These are phyloP conservation scores for Pseudomugil tenellus DNA, from an alignment of 2,797 vertebrate genomes.

Conservation along the genomic window DNA sequence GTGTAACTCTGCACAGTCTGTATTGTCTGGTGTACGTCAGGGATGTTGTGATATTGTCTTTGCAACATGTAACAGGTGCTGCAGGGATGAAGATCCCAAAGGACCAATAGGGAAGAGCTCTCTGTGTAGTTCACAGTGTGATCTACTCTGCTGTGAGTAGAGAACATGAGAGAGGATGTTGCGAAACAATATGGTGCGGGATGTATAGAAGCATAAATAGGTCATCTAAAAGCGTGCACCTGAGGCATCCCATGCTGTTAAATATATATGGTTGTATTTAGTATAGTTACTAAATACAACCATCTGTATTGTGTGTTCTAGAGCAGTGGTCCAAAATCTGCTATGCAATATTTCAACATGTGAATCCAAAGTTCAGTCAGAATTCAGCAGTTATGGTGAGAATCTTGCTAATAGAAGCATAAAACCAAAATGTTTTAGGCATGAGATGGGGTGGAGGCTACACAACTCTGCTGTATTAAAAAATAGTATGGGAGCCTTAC, in stretches of 20 bases:
- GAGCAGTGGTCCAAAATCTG: too few relatives aligned
- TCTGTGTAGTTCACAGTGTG: constrained; percentile 19
- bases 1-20: constrained; percentile 32
- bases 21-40: constrained; percentile 50
- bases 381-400: too few relatives aligned
- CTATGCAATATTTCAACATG: too few relatives aligned
- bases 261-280: background rate
- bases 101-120: constrained; percentile 41
- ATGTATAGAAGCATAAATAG: background rate
- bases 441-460: too few relatives aligned
- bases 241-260: background rate
- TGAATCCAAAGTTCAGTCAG: too few relatives aligned
- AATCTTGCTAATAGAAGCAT: too few relatives aligned
- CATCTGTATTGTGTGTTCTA: background rate
- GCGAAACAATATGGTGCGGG: background rate
- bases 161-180: constrained; percentile 22
- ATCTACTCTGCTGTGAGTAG: constrained; percentile 22
- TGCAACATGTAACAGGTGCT: constrained; percentile 58
- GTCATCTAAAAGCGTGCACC: background rate
- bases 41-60: constrained; percentile 46
- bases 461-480: too few relatives aligned
- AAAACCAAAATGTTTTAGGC: too few relatives aligned
- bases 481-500: too few relatives aligned
- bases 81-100: constrained; percentile 17
- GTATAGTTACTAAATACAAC: too few relatives aligned